Evolutionary conservation across 2,113 vertebrate species (phyloP), one percentile per base, ranked within the genome.

Genomic region (Centropus bengalensis): DNA sequence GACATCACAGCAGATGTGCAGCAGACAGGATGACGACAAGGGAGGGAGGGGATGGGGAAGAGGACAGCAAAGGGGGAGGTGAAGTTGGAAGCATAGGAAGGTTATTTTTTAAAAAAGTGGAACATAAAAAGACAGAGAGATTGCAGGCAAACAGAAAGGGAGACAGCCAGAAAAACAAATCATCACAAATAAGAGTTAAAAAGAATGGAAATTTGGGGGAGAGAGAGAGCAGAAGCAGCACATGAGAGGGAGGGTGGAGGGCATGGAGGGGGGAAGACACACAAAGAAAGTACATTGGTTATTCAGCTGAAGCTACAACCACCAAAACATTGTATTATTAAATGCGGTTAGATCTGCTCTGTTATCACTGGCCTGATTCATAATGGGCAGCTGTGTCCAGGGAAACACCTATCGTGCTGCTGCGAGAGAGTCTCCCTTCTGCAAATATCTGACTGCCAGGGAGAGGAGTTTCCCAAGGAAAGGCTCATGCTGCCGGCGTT

Each of bases 1-100:
- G 96, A 95, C 97, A 97, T 96, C 97, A 84, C 84, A 88, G 96
- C 79, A 94, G 96, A 96, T 86, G 96, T 64, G 94, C 96, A 62
- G 95, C 86, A 49, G 95, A 97, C 94, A 94, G 44, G 51, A 73
- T 84, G 96, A 93, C 6, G 28, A 69, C 38, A 71, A 23, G 79
- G 86, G 81, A 83, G 80, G 86, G 86, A 82, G 87, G 86, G 42
- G 84, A 55, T 80, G 62, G 56, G 71, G 58, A 44, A 64, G 67
- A 82, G 54, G 86, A 7, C 51, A 67, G 82, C 85, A 49, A 79
- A 92, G 73, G 77, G 66, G 58, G 38, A 82, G 84, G 86, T 14
- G 32, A 70, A 28, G 30, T 49, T 52, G 74, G 56, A 71, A 92
- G 77, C 30, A 4, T 8, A 28, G 45, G 23, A 63, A 66, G 68